Base-by-base conservation (phyloP, 2,888 invertebrate species). In the Hydropsyche betteni region DNA sequence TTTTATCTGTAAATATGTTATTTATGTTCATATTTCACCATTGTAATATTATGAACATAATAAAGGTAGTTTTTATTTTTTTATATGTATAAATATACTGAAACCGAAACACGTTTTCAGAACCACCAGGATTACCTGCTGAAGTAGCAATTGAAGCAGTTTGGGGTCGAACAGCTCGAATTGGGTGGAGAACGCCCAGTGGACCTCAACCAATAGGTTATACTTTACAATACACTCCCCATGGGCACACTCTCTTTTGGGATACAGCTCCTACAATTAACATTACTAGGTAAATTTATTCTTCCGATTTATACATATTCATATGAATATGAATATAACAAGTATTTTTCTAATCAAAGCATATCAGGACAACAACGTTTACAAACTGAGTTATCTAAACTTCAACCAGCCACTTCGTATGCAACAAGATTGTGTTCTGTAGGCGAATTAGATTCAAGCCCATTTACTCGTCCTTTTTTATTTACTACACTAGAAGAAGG, bases 401-500 rank as follows among this genome's bases (percentile, higher is more conserved):
- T 88, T 0, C 83, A 84, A 44, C 86, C 88, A 10, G 85, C 87
- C 0, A 80, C 84, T 33, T 86, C 87, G 69, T 88, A 87, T 77
- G 80, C 85, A 74, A 85, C 84, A 0, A 81, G 87, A 0, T 81
- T 87, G 0, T 85, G 87, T 0, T 85, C 87, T 0, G 87, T 86
- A 0, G 87, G 87, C 79, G 85, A 86, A 77, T 86, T 86, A 0
- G 87, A 87, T 50, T 77, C 86, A 4, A 88, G 88, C 68, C 83
- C 85, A 0, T 87, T 82, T 76, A 87, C 87, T 0, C 85, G 84
- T 55, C 84, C 87, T 0, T 82, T 86, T 0, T 85, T 86, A 77
- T 86, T 87, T 34, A 85, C 85, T 68, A 87, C 87, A 0, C 83
- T 85, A 69, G 87, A 87, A 80, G 86, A 87, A 85, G 87, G 87